Percentiles rank a stretch among this genome's conserved stretches.
Conservation (phyloP, 2,888 invertebrate species). For the Agrilus mali region DNA sequence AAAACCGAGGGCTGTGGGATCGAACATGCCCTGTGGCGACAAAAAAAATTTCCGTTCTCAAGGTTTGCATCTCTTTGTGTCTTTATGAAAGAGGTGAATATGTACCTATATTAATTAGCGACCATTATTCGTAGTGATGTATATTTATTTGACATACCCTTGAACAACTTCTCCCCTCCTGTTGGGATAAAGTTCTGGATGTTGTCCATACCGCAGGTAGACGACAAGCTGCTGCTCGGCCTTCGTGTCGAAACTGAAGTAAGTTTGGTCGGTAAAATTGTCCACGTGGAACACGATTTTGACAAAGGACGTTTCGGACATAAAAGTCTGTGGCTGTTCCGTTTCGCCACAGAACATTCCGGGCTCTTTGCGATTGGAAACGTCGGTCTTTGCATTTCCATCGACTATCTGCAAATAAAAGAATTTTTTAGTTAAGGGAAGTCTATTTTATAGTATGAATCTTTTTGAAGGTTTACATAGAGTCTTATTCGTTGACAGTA, state of each 20-base stretch:
- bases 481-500: no score
- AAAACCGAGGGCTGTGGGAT: no score
- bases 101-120: no score
- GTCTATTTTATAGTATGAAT: not conserved
- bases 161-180: constrained; percentile 78
- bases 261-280: constrained; percentile 86
- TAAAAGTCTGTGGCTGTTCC: constrained; percentile 87
- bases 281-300: constrained; percentile 85
- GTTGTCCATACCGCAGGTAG: constrained; percentile 82
- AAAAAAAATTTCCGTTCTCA: no score
- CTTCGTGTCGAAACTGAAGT: constrained; percentile 74
- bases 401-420: constrained; percentile 64
- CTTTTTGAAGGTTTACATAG: no score
- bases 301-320: constrained; percentile 87
- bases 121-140: no score
- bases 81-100: no score
- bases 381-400: constrained; percentile 80
- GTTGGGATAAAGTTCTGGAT: constrained; percentile 85
- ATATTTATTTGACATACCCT: constrained; percentile 44
- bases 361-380: constrained; percentile 76
- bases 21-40: no score
- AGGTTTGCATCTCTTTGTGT: no score
- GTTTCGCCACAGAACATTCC: constrained; percentile 89
- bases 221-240: constrained; percentile 88
- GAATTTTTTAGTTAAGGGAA: not conserved